Base-by-base conservation (phyloP, 1,140 invertebrate species). In the Drosophila teissieri region DNA sequence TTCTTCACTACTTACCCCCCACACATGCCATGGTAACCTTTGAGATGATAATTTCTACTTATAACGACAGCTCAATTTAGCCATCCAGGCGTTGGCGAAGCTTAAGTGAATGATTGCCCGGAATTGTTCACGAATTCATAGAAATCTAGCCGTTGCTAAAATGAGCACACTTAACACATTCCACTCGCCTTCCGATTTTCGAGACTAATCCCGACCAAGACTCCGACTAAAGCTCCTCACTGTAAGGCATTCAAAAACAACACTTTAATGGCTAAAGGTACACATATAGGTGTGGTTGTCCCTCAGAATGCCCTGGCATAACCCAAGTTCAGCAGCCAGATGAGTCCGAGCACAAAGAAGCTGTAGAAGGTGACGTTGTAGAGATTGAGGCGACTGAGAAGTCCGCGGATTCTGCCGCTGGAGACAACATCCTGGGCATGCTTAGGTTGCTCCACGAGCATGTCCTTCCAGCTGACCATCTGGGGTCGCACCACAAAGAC, bases 91-190 rank as follows among this genome's bases (percentile, higher is more conserved):
- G 80, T 76, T 79, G 80, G 80, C 67, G 57, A 55, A 37, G 40
- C 65, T 88, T 80, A 88, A 88, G 84, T 88, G 84, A 89, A 88
- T 84, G 84, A 88, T 89, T 88, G 70, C 80, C 67, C 55, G 51
- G 73, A 77, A 84, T 83, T 88, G 86, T 88, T 80, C 80, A 80
- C 57, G 73, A 60, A 67, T 60, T 81, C 44, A 53, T 73, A 40
- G 42, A 51, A 67, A 39, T 67, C 73, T 36, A 75, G 48, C 40
- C 61, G 60, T 51, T 48, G 70, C 58, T 49, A 42, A 52, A 56
- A 68, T 62, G 42, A 24, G 36, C 61, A 3, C 11, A 12, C 12
- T 48, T 12, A 45, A 22, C 2, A n/a, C 11, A 37, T 14, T 2
- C 12, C 22, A 57, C 40, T 39, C 34, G 61, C 45, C 49, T 24